Evolutionary conservation across 2,888 invertebrate species (phyloP), one percentile per base, ranked within the genome.

Genomic region (Eurytoma adleriae): DNA sequence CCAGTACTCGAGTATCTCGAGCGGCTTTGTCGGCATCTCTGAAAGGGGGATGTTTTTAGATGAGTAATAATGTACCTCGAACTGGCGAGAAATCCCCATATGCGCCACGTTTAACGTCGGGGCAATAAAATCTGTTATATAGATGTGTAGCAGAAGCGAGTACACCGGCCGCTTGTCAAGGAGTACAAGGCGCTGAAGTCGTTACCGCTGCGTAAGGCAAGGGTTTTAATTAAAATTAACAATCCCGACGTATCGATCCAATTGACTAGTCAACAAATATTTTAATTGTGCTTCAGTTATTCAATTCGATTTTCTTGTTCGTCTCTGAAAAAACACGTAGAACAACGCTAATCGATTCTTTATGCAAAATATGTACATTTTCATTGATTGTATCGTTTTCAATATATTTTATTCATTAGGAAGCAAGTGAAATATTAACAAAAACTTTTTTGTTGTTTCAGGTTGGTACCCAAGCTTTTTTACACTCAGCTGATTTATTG

Each of bases 1-100:
- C 14, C 40, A n/a, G 18, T 14, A 30, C 30, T 62, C 30, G 16
- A 10, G 64, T 12, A 40, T 30, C 40, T 27, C 30, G 20, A 27
- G n/a, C n/a, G 40, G 40, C 40, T 40, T 18, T 10, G 64, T 40
- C 64, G 62, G 62, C 62, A 40, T 64, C 40, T 64, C 64, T 18
- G 18, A n/a, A 57, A 64, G 40, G 18, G 18, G 40, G 40, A 30
- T 40, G 30, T 40, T 40, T 62, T 40, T 40, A n/a, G 64, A 64
- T 40, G 64, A 40, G 40, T 64, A 64, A 64, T 64, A 18, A 64
- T 64, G 40, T 64, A 40, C 64, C 40, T 54, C n/a, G 64, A 64
- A 64, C 64, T 64, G 10, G 64, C 64, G 64, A 64, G 64, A 64
- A 64, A 64, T 48, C 18, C 64, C 64, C 64, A 40, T 64, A 64